Conservation (phyloP, 2,113 vertebrate genomes). For the Apeltes quadracus region DNA sequence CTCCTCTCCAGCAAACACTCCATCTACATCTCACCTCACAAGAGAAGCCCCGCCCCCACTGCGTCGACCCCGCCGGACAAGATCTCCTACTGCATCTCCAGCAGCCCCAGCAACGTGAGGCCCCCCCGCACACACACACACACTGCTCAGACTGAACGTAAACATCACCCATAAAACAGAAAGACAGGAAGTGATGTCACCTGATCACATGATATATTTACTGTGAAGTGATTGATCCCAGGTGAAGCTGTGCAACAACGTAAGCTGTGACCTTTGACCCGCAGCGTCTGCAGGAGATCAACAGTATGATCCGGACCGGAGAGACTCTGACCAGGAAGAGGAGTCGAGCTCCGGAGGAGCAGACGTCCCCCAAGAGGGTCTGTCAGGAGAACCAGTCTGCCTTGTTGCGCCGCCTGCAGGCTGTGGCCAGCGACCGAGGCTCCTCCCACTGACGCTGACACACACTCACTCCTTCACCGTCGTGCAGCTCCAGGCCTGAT, state of each 20-base stretch:
- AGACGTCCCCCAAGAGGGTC: constrained; percentile 86
- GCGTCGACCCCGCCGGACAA: constrained; percentile 79
- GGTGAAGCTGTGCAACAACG: not conserved
- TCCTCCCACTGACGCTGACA: constrained; percentile 83
- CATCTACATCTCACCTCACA: constrained; percentile 92
- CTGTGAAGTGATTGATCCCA: too few relatives aligned
- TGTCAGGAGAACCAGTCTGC: constrained; percentile 91
- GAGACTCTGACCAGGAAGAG: constrained; percentile 93
- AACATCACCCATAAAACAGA: not conserved
- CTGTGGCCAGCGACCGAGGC: constrained; percentile 91
- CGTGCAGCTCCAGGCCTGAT: too few relatives aligned
- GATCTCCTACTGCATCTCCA: constrained; percentile 93
- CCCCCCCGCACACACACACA: not conserved
- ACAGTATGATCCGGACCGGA: constrained; percentile 93
- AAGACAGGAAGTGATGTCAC: not conserved
- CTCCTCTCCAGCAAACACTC: constrained; percentile 91
- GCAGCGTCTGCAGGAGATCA: constrained; percentile 93
- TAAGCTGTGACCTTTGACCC: not conserved
- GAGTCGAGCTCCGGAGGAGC: constrained; percentile 87
- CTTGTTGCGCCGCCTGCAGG: constrained; percentile 88
- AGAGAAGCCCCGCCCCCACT: constrained; percentile 73
- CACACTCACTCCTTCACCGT: not conserved
- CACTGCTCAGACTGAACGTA: too few relatives aligned
- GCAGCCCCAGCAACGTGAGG: constrained; percentile 91
- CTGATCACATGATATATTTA: too few relatives aligned